phyloP scores from a whole-genome alignment of 2,113 vertebrate species.

The Ophthalmolycus amberensis region DNA sequence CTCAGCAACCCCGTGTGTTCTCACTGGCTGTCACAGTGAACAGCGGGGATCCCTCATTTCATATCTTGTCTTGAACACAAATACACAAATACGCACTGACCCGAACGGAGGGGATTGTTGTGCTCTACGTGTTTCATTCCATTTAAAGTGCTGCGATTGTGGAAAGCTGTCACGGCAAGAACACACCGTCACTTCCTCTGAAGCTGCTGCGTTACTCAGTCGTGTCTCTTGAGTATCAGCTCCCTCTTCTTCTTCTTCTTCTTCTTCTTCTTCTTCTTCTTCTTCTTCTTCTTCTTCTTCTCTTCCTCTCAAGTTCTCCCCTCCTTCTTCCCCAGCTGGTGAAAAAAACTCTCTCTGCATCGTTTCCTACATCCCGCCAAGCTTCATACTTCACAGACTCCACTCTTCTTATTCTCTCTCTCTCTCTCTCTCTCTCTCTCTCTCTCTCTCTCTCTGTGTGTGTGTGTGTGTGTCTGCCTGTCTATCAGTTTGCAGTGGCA shows the following conservation, averaged over 20 bases:
- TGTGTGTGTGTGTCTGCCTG: conserved; percentile 35
- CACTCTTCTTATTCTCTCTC: conserved; percentile 32
- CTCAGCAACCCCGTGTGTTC: conserved; percentile 9
- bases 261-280: not conserved
- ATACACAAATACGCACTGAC: not conserved
- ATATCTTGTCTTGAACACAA: conserved; percentile 1
- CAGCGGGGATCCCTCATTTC: conserved; percentile 46
- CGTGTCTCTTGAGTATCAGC: conserved; percentile 39
- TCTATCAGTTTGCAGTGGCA: conserved; percentile 56
- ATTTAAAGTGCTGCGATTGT: conserved; percentile 8
- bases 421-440: not conserved
- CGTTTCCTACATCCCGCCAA: conserved; percentile 53
- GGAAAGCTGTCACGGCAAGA: not conserved
- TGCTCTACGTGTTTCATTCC: not conserved
- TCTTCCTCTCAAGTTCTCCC: conserved; percentile 14
- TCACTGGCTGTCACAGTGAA: conserved; percentile 49
- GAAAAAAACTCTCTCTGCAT: conserved; percentile 59
- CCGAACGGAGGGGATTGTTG: not conserved
- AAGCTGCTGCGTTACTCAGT: conserved; percentile 9
- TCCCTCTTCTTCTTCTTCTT: conserved; percentile 2
- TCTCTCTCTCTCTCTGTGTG: conserved; percentile 1
- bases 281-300: not conserved
- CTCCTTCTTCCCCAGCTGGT: conserved; percentile 17
- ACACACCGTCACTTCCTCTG: conserved; percentile 9
- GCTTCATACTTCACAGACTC: conserved; percentile 61